Evolutionary conservation across 2,113 vertebrate genomes (phyloP).

Genomic region (Pteronura brasiliensis): DNA sequence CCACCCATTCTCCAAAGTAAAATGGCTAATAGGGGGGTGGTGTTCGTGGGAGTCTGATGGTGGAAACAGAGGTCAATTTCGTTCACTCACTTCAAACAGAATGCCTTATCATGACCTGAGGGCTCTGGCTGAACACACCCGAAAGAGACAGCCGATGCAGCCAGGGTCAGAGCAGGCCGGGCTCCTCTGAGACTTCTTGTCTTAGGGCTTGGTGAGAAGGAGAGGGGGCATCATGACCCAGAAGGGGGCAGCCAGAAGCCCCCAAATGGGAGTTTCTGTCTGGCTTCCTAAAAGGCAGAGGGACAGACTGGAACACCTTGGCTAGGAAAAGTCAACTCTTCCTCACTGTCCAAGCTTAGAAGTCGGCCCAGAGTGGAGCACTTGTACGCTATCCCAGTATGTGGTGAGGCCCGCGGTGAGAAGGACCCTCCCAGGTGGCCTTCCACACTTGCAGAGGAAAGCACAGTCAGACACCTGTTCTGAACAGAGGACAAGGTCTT

Average conservation of each 20-base stretch:
- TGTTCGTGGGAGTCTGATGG: not conserved
- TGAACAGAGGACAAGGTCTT: not conserved
- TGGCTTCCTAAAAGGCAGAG: not conserved
- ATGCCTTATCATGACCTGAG: not conserved
- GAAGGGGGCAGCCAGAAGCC: not conserved
- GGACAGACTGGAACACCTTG: not conserved
- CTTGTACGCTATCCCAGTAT: not conserved
- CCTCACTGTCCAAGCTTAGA: not conserved
- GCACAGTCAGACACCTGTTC: not conserved
- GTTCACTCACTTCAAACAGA: not conserved
- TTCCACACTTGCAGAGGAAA: not conserved
- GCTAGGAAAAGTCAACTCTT: not conserved
- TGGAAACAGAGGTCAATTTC: not conserved
- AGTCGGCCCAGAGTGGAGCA: not conserved
- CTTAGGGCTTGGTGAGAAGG: not conserved
- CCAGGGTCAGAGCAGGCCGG: accelerated
- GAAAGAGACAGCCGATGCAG: not conserved
- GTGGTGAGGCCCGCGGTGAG: not conserved
- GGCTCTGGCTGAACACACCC: not conserved
- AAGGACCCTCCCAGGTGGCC: not conserved
- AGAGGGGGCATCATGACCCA: not conserved
- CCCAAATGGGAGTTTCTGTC: not conserved
- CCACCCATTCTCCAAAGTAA: not conserved
- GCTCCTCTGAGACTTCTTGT: not conserved
- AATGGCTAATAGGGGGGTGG: not conserved